Percentiles rank a stretch among this genome's conserved stretches.
Conservation (phyloP, 2,797 vertebrate genomes). For the Zenarchopterus dispar region DNA sequence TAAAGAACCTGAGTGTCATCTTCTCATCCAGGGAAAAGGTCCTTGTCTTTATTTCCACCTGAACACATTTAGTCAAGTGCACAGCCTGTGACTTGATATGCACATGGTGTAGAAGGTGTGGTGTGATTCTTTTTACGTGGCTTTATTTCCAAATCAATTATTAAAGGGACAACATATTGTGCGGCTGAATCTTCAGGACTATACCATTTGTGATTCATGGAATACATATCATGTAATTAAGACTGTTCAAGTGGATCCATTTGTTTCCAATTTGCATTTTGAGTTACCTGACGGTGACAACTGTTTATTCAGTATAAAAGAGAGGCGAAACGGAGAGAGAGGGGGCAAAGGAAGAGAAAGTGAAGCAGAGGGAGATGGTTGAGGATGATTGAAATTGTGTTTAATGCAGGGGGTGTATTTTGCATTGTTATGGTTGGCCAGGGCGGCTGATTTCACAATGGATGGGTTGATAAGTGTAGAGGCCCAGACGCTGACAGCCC, state of each 20-base stretch:
- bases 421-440: slow-evolving; percentile 82
- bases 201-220: slow-evolving; percentile 87
- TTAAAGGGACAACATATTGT: slow-evolving; percentile 82
- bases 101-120: slow-evolving; percentile 63
- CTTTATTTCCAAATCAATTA: slow-evolving; percentile 84
- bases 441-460: slow-evolving; percentile 85
- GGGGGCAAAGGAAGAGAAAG: slow-evolving; percentile 39
- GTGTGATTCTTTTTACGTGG: slow-evolving; percentile 72
- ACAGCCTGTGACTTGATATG: slow-evolving; percentile 74
- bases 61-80: slow-evolving; percentile 47
- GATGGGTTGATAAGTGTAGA: slow-evolving; percentile 83
- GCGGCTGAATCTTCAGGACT: slow-evolving; percentile 74
- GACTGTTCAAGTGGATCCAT: slow-evolving; percentile 83
- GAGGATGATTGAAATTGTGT: slow-evolving; percentile 80
- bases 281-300: slow-evolving; percentile 78
- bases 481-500: slow-evolving; percentile 71
- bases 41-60: slow-evolving; percentile 51
- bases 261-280: slow-evolving; percentile 82
- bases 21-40: slow-evolving; percentile 93
- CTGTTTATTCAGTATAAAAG: slow-evolving; percentile 77
- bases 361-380: slow-evolving; percentile 72
- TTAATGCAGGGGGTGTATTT: slow-evolving; percentile 82
- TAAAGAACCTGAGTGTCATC: slow-evolving; percentile 89
- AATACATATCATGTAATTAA: slow-evolving; percentile 88
- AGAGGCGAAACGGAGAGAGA: slow-evolving; percentile 54